Base-by-base conservation (phyloP, 1,140 invertebrate species). In the Alviniconcha marisindica region DNA sequence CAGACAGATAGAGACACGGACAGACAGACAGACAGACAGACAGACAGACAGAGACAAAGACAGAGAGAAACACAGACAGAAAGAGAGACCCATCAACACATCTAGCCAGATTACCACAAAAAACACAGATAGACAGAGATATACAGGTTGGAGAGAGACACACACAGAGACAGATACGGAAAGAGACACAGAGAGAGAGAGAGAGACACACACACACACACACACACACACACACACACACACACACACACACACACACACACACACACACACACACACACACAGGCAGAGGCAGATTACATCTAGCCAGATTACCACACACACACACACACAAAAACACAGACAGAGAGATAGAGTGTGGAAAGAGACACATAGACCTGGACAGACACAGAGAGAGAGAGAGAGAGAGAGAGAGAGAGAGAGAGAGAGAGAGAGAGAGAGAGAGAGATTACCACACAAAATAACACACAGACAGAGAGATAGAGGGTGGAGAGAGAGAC, bases 321-420 rank as follows among this genome's bases (percentile, higher is more conserved):
- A 21, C 69, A 14, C 15, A 21, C 69, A 24, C 69, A 42, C 69
- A 24, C 69, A 42, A 33, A 42, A 33, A 40, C 36, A 71, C 31
- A 66, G n/a, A 33, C 60, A 66, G n/a, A 33, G 28, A 66, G 3
- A 33, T 31, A 66, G 3, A 66, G n/a, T n/a, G n/a, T n/a, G n/a
- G n/a, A n/a, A n/a, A n/a, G n/a, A n/a, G n/a, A n/a, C n/a, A n/a
- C n/a, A n/a, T n/a, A n/a, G n/a, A n/a, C n/a, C n/a, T n/a, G n/a
- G n/a, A n/a, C n/a, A n/a, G n/a, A n/a, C n/a, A n/a, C n/a, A 33
- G 15, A n/a, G 10, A 60, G 10, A 60, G 56, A 60, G 56, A 60
- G 56, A 60, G 56, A 60, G 56, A 60, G 56, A 60, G 56, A 60
- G 56, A 60, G 56, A 60, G 56, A 60, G 56, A 60, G 56, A 60